Evolutionary conservation across 2,888 invertebrate genomes (phyloP).

Genomic region (Nymphalis c-album): DNA sequence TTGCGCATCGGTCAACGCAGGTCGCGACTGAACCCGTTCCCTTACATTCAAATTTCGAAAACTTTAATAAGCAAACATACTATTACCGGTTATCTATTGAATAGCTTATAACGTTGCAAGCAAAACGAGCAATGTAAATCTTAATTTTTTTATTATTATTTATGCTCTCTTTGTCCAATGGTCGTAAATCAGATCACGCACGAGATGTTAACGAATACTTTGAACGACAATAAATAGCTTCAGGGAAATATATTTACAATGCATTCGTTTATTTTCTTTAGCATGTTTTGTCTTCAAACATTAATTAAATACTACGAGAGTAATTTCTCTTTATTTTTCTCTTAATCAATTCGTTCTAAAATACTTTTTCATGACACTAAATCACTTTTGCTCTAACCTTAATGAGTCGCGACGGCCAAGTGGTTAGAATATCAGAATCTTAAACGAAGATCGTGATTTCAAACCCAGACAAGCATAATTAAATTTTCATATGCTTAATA

Average conservation of each 20-base stretch:
- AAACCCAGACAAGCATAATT: too few species aligned
- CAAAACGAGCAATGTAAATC: slow-evolving; percentile 20
- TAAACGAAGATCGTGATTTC: too few species aligned
- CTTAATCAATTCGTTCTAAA: not conserved
- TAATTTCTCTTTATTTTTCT: slow-evolving; percentile 1
- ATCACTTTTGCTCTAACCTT: too few species aligned
- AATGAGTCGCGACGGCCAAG: too few species aligned
- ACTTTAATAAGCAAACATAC: not conserved
- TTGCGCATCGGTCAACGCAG: slow-evolving; percentile 62
- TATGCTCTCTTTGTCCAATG: not conserved
- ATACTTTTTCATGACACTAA: too few species aligned
- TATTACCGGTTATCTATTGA: not conserved
- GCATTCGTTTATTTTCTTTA: slow-evolving; percentile 10
- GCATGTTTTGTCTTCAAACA: slow-evolving; percentile 7
- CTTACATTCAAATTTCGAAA: slow-evolving; percentile 1
- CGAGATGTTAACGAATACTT: slow-evolving; percentile 20
- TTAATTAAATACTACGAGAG: not conserved
- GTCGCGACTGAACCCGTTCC: slow-evolving; percentile 24
- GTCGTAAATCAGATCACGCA: slow-evolving; percentile 23
- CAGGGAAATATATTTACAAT: slow-evolving; percentile 29
- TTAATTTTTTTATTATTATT: not conserved
- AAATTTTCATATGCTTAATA: too few species aligned
- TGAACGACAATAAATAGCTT: slow-evolving; percentile 28
- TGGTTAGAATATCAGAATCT: too few species aligned
- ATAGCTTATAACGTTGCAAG: not conserved